Evolutionary conservation across 2,888 invertebrate species (phyloP).

Genomic region (Eupithecia insigniata): DNA sequence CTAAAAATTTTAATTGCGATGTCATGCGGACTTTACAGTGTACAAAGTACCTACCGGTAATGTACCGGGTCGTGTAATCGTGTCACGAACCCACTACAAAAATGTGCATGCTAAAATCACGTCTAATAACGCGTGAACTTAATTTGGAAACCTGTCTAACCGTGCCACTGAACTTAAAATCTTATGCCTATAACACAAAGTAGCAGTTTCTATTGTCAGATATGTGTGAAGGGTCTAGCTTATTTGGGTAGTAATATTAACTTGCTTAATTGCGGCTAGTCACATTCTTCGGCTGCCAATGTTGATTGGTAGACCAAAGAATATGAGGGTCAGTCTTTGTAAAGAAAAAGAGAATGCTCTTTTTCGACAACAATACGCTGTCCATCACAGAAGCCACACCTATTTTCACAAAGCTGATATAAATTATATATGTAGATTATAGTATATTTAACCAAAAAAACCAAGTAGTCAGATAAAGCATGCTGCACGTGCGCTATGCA

Average conservation of each 20-base stretch:
- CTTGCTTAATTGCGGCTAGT: constrained; percentile 54
- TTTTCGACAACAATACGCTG: background rate
- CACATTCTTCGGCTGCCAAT: constrained; percentile 61
- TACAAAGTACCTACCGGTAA: no score
- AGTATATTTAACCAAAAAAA: background rate
- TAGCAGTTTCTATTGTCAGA: constrained; percentile 28
- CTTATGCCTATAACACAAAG: constrained; percentile 36
- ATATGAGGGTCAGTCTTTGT: constrained; percentile 58
- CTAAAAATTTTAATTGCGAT: background rate
- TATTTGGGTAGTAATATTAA: constrained; percentile 52
- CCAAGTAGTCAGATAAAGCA: background rate
- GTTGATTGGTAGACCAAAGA: constrained; percentile 62
- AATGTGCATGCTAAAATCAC: constrained; percentile 51
- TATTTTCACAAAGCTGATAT: background rate
- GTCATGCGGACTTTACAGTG: background rate
- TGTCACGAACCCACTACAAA: constrained; percentile 61
- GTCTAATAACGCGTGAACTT: constrained; percentile 39
- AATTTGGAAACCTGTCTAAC: constrained; percentile 15
- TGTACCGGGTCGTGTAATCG: constrained; percentile 49
- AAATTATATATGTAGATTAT: no score
- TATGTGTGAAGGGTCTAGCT: constrained; percentile 42
- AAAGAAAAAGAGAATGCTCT: background rate
- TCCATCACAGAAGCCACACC: background rate
- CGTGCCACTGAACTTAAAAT: constrained; percentile 40
- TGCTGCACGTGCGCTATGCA: no score